Base-by-base conservation (phyloP, 2,888 invertebrate genomes). In the Unio delphinus region DNA sequence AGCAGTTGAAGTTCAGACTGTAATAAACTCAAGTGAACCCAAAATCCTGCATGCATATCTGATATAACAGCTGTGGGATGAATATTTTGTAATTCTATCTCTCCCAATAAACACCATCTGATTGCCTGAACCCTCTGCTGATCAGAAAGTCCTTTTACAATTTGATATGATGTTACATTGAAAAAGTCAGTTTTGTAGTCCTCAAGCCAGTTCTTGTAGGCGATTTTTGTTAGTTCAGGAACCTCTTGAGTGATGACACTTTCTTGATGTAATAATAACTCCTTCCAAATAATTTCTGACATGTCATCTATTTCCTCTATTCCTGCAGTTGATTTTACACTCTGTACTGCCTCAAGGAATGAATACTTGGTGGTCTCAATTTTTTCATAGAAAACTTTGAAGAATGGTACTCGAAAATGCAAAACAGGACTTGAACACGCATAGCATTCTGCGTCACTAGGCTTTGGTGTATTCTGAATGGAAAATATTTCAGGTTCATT, bases 361-460 rank as follows among this genome's bases (percentile, higher is more conserved):
- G 69, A 71, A 55, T 73, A 75, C 26, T 68, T 73, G 6, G 70
- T 70, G 54, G 34, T 57, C 60, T 81, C 76, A 58, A 79, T 65
- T 23, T 67, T 62, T 4, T 70, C 62, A 62, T 69, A 74, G 3
- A 81, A 55, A 18, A 66, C 6, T 20, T 55, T 59, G 62, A 75
- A 73, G 56, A 79, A 74, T 30, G 81, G 81, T 72, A 77, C 70
- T n/a, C 61, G 67, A 6, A 77, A 57, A 15, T 28, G 20, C 7
- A 74, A 18, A 61, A 70, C 64, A 26, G 68, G 34, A 0, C 68
- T 67, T 15, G 60, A 56, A 55, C 81, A 81, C 5, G 57, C 62
- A 60, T 73, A 81, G 59, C 77, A 74, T 61, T 78, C 81, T n/a
- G 80, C 80, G 18, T 78, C 78, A 30, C 69, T 61, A n/a, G 70